Base-by-base conservation (phyloP, 2,888 invertebrate genomes). In the Lycocerus yunnanus region DNA sequence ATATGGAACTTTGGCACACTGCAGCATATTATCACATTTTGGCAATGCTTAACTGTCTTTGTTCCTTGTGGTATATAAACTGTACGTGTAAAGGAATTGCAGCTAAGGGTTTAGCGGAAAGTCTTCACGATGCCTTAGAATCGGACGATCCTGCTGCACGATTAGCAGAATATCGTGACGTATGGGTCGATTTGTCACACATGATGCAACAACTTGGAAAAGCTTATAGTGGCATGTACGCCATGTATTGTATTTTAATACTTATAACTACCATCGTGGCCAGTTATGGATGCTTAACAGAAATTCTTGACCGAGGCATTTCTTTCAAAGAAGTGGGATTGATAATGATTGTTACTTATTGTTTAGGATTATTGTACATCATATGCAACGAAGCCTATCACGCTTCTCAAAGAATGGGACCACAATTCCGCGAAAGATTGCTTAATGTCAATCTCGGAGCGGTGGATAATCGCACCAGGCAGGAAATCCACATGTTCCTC, bases 181-280 rank as follows among this genome's bases (percentile, higher is more conserved):
- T 92, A 15, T 92, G 92, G 92, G 92, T 93, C 1, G 93, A 93
- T 81, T 86, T 93, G 18, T 93, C 93, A 3, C 93, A 93, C 79
- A 92, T 93, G 92, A 93, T 93, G 93, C 93, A 93, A 83, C 93
- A 93, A 83, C 85, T 93, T 80, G 93, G 92, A 87, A 87, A 91
- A 66, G 93, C 93, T 0, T 93, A 93, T 83, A 93, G 93, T 68
- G 93, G 93, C 80, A 93, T 93, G 93, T 93, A 93, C 79, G 92
- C 92, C 10, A 92, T 93, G 84, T 93, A 92, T 82, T 93, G 93
- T 80, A 88, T 93, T 85, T 90, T 93, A 2, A 92, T 93, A 71
- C 90, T 93, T 83, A 90, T 93, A 81, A 93, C 93, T 2, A 93
- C 93, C 9, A 93, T 93, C 11, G 92, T 93, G 65, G 93, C 93